A percentile compares a stretch with the other conserved stretches of the same genome.
Evolutionary conservation across 1,140 invertebrate species (phyloP).

Genomic region (Hyposmocoma kahamanoa): DNA sequence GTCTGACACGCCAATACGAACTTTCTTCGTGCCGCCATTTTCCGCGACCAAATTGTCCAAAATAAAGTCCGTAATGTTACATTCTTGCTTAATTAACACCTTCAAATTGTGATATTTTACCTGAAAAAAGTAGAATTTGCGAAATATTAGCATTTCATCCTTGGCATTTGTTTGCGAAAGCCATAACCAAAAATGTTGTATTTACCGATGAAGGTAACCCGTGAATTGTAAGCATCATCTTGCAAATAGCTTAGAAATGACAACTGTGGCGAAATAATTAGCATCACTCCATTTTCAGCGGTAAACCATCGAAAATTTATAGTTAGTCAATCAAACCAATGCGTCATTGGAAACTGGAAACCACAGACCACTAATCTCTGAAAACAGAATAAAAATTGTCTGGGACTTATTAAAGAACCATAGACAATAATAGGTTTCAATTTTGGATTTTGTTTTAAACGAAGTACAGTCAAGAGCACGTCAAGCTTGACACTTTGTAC

Average conservation of each 20-base stretch:
- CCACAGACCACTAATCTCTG: too few species aligned
- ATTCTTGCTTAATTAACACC: conserved; percentile 41
- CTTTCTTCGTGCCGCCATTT: conserved; percentile 38
- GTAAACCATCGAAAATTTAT: too few species aligned
- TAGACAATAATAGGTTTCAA: too few species aligned
- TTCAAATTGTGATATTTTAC: conserved; percentile 50
- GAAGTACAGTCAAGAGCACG: too few species aligned
- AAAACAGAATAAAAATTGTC: too few species aligned
- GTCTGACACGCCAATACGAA: conserved; percentile 44
- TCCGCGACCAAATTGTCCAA: conserved; percentile 43
- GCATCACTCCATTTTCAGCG: too few species aligned
- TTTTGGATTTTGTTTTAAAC: too few species aligned
- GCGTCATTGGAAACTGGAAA: too few species aligned
- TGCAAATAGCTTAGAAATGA: not conserved
- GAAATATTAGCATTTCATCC: not conserved
- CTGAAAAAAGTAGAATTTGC: conserved; percentile 26
- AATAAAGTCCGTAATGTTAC: conserved; percentile 51
- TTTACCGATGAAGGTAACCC: not conserved
- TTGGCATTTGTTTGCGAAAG: not conserved
- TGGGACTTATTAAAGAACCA: too few species aligned
- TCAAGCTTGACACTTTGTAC: too few species aligned
- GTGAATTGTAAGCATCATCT: conserved; percentile 2
- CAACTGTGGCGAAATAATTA: not conserved
- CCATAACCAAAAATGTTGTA: not conserved
- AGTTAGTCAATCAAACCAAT: too few species aligned